Percentiles rank a stretch among this genome's conserved stretches.
Conservation (phyloP, 2,888 invertebrate species). For the Andrena dorsata region DNA sequence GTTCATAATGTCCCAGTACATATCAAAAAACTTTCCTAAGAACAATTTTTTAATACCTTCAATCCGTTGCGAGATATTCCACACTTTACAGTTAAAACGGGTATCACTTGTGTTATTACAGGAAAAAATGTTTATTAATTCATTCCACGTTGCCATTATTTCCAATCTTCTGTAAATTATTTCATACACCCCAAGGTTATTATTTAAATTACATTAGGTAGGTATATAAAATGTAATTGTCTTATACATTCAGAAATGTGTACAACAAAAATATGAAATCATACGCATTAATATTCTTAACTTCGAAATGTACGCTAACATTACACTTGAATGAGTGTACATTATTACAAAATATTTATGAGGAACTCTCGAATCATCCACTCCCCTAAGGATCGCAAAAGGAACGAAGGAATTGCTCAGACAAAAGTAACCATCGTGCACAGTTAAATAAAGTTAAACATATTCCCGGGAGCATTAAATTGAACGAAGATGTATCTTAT, state of each 20-base stretch:
- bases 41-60: too few species aligned
- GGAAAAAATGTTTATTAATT: too few species aligned
- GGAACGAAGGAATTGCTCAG: neutral
- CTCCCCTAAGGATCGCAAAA: neutral
- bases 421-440: neutral
- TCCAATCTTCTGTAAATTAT: neutral
- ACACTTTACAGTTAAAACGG: too few species aligned
- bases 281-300: neutral
- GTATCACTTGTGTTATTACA: too few species aligned
- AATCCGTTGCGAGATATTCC: too few species aligned
- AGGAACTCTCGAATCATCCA: neutral
- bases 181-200: neutral
- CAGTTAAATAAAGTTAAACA: neutral
- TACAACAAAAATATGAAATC: neutral
- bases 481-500: constrained; percentile 9
- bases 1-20: too few species aligned
- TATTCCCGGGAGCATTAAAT: constrained; percentile 4
- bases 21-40: too few species aligned
- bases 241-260: neutral
- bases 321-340: too few species aligned
- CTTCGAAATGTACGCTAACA: too few species aligned
- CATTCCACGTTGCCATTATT: too few species aligned
- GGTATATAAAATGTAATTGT: neutral
- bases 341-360: neutral
- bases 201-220: neutral